These are phyloP conservation scores for Hestina assimilis DNA, from an alignment of 1,140 invertebrate genomes.

Conservation along the genomic window DNA sequence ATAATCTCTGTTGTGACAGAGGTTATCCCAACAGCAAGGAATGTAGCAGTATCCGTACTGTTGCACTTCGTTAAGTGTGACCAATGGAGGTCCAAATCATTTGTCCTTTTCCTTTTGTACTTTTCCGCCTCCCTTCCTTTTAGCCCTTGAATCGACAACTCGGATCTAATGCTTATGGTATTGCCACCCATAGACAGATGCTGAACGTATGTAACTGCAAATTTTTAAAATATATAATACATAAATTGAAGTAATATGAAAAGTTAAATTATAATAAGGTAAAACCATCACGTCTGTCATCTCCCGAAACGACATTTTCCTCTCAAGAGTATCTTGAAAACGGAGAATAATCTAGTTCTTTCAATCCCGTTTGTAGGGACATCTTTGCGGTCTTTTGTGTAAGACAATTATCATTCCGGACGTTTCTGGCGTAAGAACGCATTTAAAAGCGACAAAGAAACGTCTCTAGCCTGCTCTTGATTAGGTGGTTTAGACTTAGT, in stretches of 20 bases:
- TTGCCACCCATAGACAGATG: too few species aligned
- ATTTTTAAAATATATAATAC: background rate
- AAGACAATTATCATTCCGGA: slow-evolving; percentile 55
- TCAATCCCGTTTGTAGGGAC: slow-evolving; percentile 48
- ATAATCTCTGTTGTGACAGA: too few species aligned
- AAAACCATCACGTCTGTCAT: slow-evolving; percentile 8
- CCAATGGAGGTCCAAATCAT: too few species aligned
- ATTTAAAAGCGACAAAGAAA: slow-evolving; percentile 38
- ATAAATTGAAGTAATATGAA: slow-evolving; percentile 10
- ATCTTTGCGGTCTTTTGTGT: slow-evolving; percentile 52
- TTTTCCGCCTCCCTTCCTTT: too few species aligned
- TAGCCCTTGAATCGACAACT: too few species aligned
- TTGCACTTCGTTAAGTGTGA: too few species aligned
- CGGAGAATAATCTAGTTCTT: slow-evolving; percentile 57
- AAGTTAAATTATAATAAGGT: slow-evolving; percentile 17
- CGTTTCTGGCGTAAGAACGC: slow-evolving; percentile 45
- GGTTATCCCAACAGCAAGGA: too few species aligned
- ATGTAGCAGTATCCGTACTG: too few species aligned
- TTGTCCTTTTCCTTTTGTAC: too few species aligned
- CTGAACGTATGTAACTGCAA: background rate
- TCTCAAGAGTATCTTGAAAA: slow-evolving; percentile 28
- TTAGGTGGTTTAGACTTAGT: slow-evolving; percentile 16
- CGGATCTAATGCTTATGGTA: too few species aligned
- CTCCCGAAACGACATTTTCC: slow-evolving; percentile 15
- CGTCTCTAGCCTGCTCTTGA: slow-evolving; percentile 14